Evolutionary conservation across 1,140 invertebrate species (phyloP).

Genomic region (Melitaea cinxia): DNA sequence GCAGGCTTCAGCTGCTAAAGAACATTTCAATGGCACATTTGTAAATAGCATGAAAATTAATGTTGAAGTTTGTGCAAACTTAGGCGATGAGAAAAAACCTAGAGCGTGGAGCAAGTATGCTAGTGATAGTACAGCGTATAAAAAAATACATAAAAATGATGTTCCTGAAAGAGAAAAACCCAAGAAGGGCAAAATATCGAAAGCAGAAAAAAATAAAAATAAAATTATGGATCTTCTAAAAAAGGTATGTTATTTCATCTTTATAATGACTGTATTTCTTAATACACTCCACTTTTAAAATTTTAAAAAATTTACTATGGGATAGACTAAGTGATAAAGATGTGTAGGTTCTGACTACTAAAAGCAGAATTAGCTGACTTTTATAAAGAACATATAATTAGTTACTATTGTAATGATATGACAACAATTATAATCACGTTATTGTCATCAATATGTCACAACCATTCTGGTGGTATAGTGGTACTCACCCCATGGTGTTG

Average conservation of each 20-base stretch:
- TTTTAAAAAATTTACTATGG: too few species aligned
- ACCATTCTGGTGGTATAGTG: too few species aligned
- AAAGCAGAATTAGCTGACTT: too few species aligned
- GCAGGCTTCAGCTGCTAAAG: slow-evolving; percentile 88
- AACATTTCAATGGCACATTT: slow-evolving; percentile 92
- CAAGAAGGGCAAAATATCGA: slow-evolving; percentile 70
- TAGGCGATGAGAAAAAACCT: slow-evolving; percentile 92
- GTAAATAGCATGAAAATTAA: slow-evolving; percentile 90
- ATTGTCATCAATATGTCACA: too few species aligned
- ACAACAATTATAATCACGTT: too few species aligned
- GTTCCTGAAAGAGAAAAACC: slow-evolving; percentile 39
- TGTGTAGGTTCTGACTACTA: too few species aligned
- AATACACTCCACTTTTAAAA: too few species aligned
- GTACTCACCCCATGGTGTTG: too few species aligned
- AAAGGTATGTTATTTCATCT: slow-evolving; percentile 75
- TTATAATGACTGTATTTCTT: too few species aligned
- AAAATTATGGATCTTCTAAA: slow-evolving; percentile 85
- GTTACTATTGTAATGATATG: too few species aligned
- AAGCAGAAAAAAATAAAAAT: slow-evolving; percentile 77
- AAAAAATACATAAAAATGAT: slow-evolving; percentile 81
- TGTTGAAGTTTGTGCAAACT: slow-evolving; percentile 88
- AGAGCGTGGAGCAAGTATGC: slow-evolving; percentile 95
- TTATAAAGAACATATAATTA: too few species aligned
- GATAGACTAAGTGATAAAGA: too few species aligned
- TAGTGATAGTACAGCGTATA: slow-evolving; percentile 85